Conservation (phyloP, 1,140 invertebrate genomes). For the Whitmania pigra region DNA sequence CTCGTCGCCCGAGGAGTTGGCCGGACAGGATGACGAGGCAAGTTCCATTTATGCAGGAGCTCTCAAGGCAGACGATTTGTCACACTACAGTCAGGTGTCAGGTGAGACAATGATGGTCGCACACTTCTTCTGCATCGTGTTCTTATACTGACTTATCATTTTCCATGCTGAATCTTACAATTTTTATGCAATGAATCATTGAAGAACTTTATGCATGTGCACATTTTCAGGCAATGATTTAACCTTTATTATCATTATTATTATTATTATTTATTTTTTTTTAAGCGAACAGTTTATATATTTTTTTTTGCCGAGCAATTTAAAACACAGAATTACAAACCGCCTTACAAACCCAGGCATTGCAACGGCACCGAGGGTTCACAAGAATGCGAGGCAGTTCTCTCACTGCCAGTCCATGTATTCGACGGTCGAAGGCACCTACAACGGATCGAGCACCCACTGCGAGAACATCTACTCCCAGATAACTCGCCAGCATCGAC, state of each 20-base stretch:
- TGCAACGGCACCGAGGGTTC: constrained; percentile 64
- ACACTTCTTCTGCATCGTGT: too few species aligned
- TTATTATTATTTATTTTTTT: not conserved
- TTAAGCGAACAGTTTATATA: not conserved
- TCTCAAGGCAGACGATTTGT: constrained; percentile 14
- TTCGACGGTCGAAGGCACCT: constrained; percentile 18
- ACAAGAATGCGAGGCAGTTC: constrained; percentile 27
- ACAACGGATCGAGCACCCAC: not conserved
- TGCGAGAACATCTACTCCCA: constrained; percentile 36
- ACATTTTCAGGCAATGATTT: too few species aligned
- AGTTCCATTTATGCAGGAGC: constrained; percentile 11
- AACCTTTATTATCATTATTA: too few species aligned
- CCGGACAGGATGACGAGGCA: constrained; percentile 19
- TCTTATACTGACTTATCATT: too few species aligned
- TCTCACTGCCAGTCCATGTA: constrained; percentile 26
- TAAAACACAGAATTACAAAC: not conserved
- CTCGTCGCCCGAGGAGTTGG: constrained; percentile 56
- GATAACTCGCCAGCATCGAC: constrained; percentile 27
- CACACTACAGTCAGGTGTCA: not conserved
- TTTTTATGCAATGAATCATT: too few species aligned
- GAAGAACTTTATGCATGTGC: too few species aligned
- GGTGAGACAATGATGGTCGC: not conserved
- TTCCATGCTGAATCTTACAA: too few species aligned
- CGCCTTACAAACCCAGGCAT: constrained; percentile 51
- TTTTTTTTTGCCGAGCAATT: not conserved